Percentiles rank a stretch among this genome's conserved stretches.
Evolutionary conservation across 2,888 invertebrate genomes (phyloP).

Genomic region (Acronicta aceris): DNA sequence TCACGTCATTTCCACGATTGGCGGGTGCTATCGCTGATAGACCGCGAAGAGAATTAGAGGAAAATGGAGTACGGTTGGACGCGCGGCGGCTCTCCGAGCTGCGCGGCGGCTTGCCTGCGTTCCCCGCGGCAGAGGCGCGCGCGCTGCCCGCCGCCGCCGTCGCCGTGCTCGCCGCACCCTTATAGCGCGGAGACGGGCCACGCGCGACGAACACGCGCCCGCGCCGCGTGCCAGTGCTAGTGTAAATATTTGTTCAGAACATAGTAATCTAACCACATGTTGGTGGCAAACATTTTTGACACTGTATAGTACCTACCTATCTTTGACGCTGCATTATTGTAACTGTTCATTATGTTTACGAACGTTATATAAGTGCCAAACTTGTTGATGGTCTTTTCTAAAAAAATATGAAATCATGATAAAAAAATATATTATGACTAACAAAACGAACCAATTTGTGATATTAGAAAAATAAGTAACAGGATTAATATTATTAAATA

Average conservation of each 20-base stretch:
- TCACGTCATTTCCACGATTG: slow-evolving; percentile 52
- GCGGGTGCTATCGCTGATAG: slow-evolving; percentile 17
- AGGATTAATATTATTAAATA: no score
- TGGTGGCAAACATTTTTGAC: neutral
- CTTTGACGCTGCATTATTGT: slow-evolving; percentile 6
- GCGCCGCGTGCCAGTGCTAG: slow-evolving; percentile 64
- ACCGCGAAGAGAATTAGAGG: slow-evolving; percentile 20
- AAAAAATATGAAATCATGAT: no score
- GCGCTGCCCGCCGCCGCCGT: slow-evolving; percentile 57
- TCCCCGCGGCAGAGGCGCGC: slow-evolving; percentile 23
- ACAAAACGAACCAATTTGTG: slow-evolving; percentile 62
- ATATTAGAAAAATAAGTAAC: slow-evolving; percentile 56
- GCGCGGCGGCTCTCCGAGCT: slow-evolving; percentile 60
- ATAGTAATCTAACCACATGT: neutral
- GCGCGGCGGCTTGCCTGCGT: slow-evolving; percentile 56
- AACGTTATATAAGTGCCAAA: slow-evolving; percentile 12
- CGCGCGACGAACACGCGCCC: slow-evolving; percentile 44
- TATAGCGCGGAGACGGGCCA: slow-evolving; percentile 60
- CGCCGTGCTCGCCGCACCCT: slow-evolving; percentile 43
- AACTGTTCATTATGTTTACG: slow-evolving; percentile 3
- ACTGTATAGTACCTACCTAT: neutral
- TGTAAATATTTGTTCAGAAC: slow-evolving; percentile 38
- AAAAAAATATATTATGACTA: slow-evolving; percentile 14
- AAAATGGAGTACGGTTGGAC: slow-evolving; percentile 61
- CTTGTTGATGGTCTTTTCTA: neutral